Percentiles rank a stretch among this genome's conserved stretches.
Conservation (phyloP, 2,888 invertebrate species). For the Zaprionus lineosus region DNA sequence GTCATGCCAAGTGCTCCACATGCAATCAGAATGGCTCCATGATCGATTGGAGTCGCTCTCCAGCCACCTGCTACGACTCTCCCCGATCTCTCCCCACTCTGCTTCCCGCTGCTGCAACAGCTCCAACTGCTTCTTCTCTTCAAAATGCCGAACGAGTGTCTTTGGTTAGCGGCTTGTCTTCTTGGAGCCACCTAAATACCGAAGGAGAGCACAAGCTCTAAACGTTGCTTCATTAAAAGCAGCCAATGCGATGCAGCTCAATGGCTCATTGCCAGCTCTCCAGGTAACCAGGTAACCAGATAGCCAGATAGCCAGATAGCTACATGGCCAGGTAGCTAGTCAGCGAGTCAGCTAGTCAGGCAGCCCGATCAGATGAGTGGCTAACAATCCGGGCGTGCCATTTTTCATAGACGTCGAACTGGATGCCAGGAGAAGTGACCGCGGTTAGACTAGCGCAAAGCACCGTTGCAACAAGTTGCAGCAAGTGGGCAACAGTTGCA, state of each 20-base stretch:
- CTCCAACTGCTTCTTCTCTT: conserved; percentile 34
- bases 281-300: conserved; percentile 18
- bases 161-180: not conserved
- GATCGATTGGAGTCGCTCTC: conserved; percentile 28
- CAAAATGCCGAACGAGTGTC: not conserved
- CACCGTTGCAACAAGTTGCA: conserved; percentile 71
- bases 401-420: conserved; percentile 41
- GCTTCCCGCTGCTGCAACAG: conserved; percentile 1
- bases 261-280: conserved; percentile 19
- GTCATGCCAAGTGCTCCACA: conserved; percentile 27
- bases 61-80: too few species aligned
- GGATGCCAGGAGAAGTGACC: conserved; percentile 24
- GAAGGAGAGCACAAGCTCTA: conserved; percentile 29
- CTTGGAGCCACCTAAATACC: conserved; percentile 62
- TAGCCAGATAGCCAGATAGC: conserved; percentile 5
- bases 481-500: conserved; percentile 52
- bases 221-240: conserved; percentile 40
- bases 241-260: conserved; percentile 51
- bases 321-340: not conserved
- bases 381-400: conserved; percentile 46
- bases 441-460: conserved; percentile 38
- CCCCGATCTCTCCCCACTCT: too few species aligned
- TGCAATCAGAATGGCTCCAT: conserved; percentile 18
- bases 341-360: conserved; percentile 1
- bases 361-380: not conserved